Base-by-base conservation (phyloP, 2,888 invertebrate genomes). In the Aleiodes leptofemur region DNA sequence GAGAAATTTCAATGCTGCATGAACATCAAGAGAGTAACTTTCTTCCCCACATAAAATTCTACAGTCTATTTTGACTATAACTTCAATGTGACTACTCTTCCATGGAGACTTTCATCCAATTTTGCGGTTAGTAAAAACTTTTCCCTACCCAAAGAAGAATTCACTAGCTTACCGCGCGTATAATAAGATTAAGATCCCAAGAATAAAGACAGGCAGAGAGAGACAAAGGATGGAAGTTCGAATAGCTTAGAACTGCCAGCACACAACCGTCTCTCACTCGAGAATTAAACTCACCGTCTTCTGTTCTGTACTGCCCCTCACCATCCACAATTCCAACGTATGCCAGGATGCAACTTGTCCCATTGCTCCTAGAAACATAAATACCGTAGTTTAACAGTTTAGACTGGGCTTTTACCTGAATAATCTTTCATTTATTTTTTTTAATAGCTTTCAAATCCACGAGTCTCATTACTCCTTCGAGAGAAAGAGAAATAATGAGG, bases 121-220 rank as follows among this genome's bases (percentile, higher is more conserved):
- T 73, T 73, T 68, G 57, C 55, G 56, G 56, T 53, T 56, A 38
- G 68, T 56, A 34, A 66, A 73, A 73, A 73, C 66, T 73, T 73
- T 73, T 66, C 73, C 73, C 23, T 48, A 43, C 64, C 23, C 64
- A n/a, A 34, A 34, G 61, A 73, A 73, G 73, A 73, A 53, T 55
- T 56, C 73, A 73, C 73, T 68, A 51, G 61, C 64, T 59, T 34
- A 72, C 72, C 43, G 53, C 34, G 64, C 70, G 51, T 68, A 48
- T 77, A 79, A 77, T 78, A 70, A 69, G 76, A 75, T 78, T 73
- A 78, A 72, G 74, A 78, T 78, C 69, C 76, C 48, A 55, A 57
- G 29, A 74, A 64, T 69, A 64, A 59, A 73, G 74, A 66, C 50
- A 61, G 70, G 56, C n/a, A 73, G 64, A 71, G 53, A 71, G 69